A percentile compares a stretch with the other conserved stretches of the same genome.
phyloP scores from a whole-genome alignment of 53 echinoderm and acorn worm genomes.

The Apostichopus leukothele region DNA sequence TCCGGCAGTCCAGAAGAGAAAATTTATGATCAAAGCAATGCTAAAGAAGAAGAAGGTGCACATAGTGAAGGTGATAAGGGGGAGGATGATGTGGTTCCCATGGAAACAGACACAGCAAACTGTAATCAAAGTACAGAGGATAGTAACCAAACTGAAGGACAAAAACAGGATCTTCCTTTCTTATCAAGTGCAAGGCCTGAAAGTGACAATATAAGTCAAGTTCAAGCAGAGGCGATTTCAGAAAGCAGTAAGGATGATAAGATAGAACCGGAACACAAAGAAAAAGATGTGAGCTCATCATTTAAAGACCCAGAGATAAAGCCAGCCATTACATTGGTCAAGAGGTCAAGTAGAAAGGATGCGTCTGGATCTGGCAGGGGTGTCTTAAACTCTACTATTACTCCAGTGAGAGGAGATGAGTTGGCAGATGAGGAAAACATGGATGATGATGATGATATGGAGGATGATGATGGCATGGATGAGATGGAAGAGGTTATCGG shows the following conservation, averaged over 20 bases:
- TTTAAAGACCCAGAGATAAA: background rate
- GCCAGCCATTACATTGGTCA: background rate
- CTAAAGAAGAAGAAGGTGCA: conserved; percentile 22
- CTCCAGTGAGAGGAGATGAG: background rate
- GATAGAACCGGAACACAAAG: background rate
- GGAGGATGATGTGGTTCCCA: background rate
- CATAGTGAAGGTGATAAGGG: conserved; percentile 14
- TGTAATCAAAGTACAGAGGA: conserved; percentile 25
- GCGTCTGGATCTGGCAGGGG: conserved; percentile 3
- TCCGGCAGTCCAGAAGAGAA: background rate
- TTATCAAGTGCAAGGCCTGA: background rate
- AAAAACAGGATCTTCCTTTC: background rate
- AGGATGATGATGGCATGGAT: background rate
- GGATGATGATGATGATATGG: background rate
- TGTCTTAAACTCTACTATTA: background rate
- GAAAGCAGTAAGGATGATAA: background rate
- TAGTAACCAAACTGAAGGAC: background rate
- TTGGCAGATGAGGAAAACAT: background rate
- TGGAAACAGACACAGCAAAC: conserved; percentile 25
- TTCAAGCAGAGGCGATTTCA: background rate
- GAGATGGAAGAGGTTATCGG: background rate
- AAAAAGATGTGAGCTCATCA: background rate
- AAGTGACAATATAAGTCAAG: background rate
- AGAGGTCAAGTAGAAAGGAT: background rate
- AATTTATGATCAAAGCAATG: background rate